Base-by-base conservation (phyloP, 2,888 invertebrate genomes). In the Apodemia zela region DNA sequence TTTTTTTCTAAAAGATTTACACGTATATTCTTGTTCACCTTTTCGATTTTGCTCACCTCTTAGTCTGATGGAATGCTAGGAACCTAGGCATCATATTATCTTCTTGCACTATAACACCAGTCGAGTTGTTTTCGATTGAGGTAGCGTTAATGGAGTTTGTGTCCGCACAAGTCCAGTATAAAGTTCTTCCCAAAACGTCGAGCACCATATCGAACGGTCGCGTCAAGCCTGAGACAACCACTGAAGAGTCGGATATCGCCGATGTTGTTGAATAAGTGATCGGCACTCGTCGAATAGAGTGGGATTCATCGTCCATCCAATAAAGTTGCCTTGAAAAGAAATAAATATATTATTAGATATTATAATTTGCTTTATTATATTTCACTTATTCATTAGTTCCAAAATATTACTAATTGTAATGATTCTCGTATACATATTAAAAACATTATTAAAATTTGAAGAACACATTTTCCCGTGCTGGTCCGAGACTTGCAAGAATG, bases 71-170 rank as follows among this genome's bases (percentile, higher is more conserved):
- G 21, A 98, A 93, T 0, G 96, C 97, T 61, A 98, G 92, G 74
- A 96, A 94, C 61, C 97, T 90, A 0, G 98, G 98, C 82, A 96
- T 96, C 84, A 97, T 95, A 2, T 95, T 95, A 21, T 95, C 94
- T 0, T 94, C 95, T 17, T 94, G 93, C 47, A 97, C 93, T 15
- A 97, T 94, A 1, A 96, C 94, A 0, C 95, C 96, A 3, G 93
- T 81, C 2, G 93, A 93, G 75, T 94, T 93, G 75, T 82, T 93
- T 66, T 95, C 94, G 33, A 96, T 92, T 67, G 96, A 93, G 0
- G 98, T 98, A 0, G 97, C 96, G 81, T 98, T 98, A 60, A 98
- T 98, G 0, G 96, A 95, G 79, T 98, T 96, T 10, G 95, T 94
- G 68, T 94, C 93, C 0, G 95, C 92, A 74, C 97, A 97, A 0